Conservation (phyloP, 2,113 vertebrate species). For the Entomyzon cyanotis region DNA sequence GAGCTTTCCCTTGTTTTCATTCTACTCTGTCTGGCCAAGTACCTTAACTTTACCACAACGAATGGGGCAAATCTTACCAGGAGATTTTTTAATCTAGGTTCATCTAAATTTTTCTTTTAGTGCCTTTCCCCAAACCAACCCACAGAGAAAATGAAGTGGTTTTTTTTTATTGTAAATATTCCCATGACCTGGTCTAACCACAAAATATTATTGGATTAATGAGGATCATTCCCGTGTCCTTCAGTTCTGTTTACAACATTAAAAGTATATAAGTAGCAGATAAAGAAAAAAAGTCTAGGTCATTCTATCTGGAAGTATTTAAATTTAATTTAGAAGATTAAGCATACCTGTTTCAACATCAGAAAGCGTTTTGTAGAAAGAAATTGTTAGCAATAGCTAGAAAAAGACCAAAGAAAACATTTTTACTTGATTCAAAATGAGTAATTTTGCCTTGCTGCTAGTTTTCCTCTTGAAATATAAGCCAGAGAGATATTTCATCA, state of each 20-base stretch:
- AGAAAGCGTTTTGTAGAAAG: not conserved
- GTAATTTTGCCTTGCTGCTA: constrained; percentile 30
- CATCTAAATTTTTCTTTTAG: not conserved
- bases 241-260: constrained; percentile 25
- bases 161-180: not conserved
- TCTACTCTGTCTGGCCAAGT: not conserved
- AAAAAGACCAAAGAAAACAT: constrained; percentile 14
- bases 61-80: not conserved
- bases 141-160: not conserved
- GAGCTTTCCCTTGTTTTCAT: not conserved
- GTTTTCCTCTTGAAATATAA: constrained; percentile 52
- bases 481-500: constrained; percentile 33
- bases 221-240: not conserved
- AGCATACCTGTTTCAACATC: not conserved
- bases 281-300: not conserved
- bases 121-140: not conserved
- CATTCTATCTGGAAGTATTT: not conserved
- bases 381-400: not conserved
- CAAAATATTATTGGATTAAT: not conserved
- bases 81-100: not conserved
- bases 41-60: not conserved
- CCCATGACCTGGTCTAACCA: not conserved
- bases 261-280: not conserved
- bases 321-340: constrained; percentile 10
- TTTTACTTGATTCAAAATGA: not conserved